Conservation (phyloP, 2,888 invertebrate genomes). For the Marasmarcha lunaedactyla region DNA sequence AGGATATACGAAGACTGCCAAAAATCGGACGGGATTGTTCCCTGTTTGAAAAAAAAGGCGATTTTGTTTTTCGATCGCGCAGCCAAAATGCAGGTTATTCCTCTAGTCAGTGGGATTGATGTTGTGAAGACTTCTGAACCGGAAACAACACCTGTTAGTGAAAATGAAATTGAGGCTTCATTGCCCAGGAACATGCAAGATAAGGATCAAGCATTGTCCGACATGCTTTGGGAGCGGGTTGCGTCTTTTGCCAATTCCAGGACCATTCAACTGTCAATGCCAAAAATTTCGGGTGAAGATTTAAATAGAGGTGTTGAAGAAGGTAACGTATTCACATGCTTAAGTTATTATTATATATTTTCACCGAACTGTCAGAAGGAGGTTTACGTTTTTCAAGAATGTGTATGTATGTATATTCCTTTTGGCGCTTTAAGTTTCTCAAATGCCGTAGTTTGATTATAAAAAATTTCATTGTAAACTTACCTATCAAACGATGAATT, state of each 20-base stretch:
- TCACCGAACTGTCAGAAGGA: constrained; percentile 8
- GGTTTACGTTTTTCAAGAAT: no score
- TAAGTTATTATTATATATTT: neutral
- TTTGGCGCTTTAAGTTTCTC: no score
- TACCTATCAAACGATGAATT: no score
- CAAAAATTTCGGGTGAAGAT: constrained; percentile 77
- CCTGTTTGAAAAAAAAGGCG: constrained; percentile 85
- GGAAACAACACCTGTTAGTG: constrained; percentile 60
- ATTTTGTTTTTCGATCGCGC: constrained; percentile 83
- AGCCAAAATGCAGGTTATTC: constrained; percentile 76
- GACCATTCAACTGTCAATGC: constrained; percentile 81
- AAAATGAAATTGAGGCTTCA: constrained; percentile 77
- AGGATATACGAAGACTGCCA: constrained; percentile 85
- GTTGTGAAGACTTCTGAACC: constrained; percentile 69
- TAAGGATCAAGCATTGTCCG: constrained; percentile 75
- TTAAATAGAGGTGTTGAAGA: constrained; percentile 80
- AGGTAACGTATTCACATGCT: constrained; percentile 63
- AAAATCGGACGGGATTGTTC: constrained; percentile 75
- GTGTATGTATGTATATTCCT: no score
- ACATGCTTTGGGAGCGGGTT: constrained; percentile 78
- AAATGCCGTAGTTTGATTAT: no score
- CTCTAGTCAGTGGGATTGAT: constrained; percentile 73
- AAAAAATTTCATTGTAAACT: no score
- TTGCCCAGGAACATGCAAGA: constrained; percentile 75
- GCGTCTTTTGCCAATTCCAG: constrained; percentile 80